Evolutionary conservation across 2,888 invertebrate genomes (phyloP), one percentile per base, ranked within the genome.

Genomic region (Temnothorax ravouxi): DNA sequence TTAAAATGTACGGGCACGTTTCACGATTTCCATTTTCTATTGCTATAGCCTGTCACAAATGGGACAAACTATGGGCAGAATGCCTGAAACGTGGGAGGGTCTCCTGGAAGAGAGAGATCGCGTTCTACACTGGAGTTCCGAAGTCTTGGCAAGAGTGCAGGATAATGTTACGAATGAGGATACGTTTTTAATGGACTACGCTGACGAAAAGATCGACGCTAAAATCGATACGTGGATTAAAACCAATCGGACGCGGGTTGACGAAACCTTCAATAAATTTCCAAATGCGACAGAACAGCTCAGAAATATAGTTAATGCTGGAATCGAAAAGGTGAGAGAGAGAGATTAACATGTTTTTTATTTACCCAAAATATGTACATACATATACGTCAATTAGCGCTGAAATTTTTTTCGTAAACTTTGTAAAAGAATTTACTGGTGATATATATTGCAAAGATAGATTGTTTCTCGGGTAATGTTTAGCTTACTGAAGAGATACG

Each of bases 121-220:
- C 21, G 88, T 92, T 44, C 54, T 93, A 13, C 91, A 89, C 29
- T 92, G 91, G 91, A 93, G 93, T 67, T 86, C 89, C 0, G 92
- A 92, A 82, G 88, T 93, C 15, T 67, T 93, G 6, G 91, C 92
- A 5, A 86, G 87, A 72, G 87, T 91, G 2, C 88, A 90, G 18
- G 92, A 93, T 62, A 93, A 91, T 34, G 82, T 93, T 54, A 85
- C 79, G 4, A 85, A 86, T 44, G 93, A 92, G 59, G 88, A 92
- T 41, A 88, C 88, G 3, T 92, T 93, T 54, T 59, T 91, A 38
- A 88, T 89, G 50, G 91, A 93, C 25, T 92, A 91, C 67, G 86
- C 89, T 25, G 85, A 89, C 2, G 83, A 81, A 18, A 89, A 67
- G 15, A 88, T 93, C 50, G 85, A 89, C 38, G 74, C n/a, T 18